Percentiles rank a stretch among this genome's conserved stretches.
Conservation (phyloP, 2,113 vertebrate species). For the Pygathrix nemaeus region DNA sequence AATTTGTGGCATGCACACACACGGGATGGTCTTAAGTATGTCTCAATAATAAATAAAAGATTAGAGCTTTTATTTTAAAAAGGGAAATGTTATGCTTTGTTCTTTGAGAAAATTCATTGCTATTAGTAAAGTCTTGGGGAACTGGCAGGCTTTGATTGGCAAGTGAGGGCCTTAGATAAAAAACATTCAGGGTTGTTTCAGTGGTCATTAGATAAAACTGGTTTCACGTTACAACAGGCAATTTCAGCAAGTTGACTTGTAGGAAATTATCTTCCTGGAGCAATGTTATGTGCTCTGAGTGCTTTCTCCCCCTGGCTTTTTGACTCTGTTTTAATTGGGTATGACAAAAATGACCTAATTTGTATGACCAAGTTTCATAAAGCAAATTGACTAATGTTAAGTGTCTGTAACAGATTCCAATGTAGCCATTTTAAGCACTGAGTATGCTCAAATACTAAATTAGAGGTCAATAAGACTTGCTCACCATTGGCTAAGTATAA, state of each 20-base stretch:
- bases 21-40: neutral
- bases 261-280: neutral
- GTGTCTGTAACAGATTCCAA: neutral
- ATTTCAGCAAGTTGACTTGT: neutral
- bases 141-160: neutral
- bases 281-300: neutral
- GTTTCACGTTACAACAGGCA: neutral
- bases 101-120: neutral
- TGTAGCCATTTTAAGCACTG: neutral
- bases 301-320: neutral
- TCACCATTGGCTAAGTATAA: neutral
- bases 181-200: neutral
- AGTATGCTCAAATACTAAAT: neutral
- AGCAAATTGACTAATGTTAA: neutral
- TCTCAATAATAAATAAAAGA: neutral
- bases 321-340: neutral
- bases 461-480: neutral
- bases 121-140: neutral
- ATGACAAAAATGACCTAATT: neutral
- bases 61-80: neutral
- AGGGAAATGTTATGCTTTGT: neutral
- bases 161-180: neutral
- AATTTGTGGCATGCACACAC: neutral
- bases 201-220: neutral
- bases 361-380: neutral